Conservation (phyloP, 2,113 vertebrate species). For the Coracopsis vasa region DNA sequence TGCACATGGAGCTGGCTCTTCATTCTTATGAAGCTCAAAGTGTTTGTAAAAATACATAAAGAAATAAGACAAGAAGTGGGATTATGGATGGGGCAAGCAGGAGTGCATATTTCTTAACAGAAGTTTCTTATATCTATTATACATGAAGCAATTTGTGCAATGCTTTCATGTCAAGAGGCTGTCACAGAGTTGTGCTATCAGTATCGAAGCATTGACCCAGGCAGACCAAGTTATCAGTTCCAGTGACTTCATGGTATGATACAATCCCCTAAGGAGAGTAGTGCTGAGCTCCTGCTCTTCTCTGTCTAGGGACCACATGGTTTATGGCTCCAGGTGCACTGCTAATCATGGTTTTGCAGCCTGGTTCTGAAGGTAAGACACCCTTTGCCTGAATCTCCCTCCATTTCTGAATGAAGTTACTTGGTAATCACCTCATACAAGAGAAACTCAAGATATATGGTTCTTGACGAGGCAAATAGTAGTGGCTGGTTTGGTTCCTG, state of each 20-base stretch:
- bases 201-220: fast-evolving
- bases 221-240: neutral
- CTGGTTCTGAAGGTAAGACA: neutral
- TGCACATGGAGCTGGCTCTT: neutral
- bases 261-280: neutral
- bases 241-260: neutral
- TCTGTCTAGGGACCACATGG: neutral
- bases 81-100: neutral
- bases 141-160: neutral
- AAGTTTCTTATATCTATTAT: neutral
- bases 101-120: neutral
- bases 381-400: neutral
- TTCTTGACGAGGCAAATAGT: neutral
- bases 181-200: neutral
- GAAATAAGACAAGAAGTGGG: neutral
- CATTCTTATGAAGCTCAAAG: neutral
- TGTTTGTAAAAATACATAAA: neutral
- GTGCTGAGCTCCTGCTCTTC: neutral
- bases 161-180: neutral
- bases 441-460: neutral
- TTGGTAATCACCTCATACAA: neutral
- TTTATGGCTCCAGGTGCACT: neutral
- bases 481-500: neutral
- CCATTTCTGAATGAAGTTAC: neutral
- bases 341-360: neutral